These are phyloP conservation scores for Mormyrops boulengeri DNA, from an alignment of 2,797 vertebrate species.

Conservation along the genomic window DNA sequence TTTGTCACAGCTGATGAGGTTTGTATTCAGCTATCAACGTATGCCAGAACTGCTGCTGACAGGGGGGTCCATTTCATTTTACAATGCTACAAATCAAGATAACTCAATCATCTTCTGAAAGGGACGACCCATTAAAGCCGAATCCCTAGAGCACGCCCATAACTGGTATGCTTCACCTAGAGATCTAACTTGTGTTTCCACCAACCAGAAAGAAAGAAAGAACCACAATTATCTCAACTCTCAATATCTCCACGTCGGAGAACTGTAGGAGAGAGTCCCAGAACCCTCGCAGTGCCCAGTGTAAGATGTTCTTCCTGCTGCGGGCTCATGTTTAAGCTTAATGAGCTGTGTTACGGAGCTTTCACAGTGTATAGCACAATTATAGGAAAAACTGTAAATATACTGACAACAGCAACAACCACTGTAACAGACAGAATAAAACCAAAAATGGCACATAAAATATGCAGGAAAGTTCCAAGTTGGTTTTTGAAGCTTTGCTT, in stretches of 20 bases:
- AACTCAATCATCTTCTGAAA: not conserved
- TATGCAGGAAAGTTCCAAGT: not conserved
- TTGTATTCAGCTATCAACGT: not conserved
- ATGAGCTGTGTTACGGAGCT: not conserved
- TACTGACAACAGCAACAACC: not conserved
- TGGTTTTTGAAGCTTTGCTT: not conserved
- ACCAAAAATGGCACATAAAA: not conserved
- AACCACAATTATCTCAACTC: not conserved
- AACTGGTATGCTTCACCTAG: not conserved
- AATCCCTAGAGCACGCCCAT: not conserved
- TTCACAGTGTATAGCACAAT: not conserved
- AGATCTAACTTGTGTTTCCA: not conserved
- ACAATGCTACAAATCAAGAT: not conserved
- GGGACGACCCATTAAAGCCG: not conserved
- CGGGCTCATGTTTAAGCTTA: not conserved
- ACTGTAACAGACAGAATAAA: not conserved
- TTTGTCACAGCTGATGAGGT: not conserved
- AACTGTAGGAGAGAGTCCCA: not conserved
- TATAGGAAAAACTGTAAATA: not conserved
- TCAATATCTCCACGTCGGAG: not conserved
- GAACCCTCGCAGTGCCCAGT: not conserved
- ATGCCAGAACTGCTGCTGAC: not conserved
- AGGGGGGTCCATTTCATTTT: not conserved
- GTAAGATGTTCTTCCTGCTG: not conserved
- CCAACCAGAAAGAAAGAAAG: not conserved